Conservation (phyloP, 1,140 invertebrate species). For the Cephus cinctus region DNA sequence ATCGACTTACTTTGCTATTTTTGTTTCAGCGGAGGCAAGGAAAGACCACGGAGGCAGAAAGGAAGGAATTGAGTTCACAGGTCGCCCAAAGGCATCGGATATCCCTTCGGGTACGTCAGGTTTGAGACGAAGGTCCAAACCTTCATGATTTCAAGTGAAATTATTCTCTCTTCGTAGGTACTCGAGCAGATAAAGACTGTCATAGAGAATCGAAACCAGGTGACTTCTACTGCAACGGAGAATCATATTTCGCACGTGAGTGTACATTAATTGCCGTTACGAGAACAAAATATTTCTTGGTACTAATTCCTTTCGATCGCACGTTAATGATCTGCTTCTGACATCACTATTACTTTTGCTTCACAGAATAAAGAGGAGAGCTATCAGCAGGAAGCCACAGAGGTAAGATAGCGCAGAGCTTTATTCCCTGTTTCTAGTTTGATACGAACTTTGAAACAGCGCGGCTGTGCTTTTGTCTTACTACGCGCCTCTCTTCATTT, state of each 20-base stretch:
- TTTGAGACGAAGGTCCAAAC: too few relatives aligned
- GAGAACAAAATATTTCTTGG: background rate
- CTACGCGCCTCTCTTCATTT: background rate
- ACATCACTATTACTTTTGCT: conserved; percentile 27
- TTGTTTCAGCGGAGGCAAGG: conserved; percentile 43
- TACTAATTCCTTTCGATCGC: too few relatives aligned
- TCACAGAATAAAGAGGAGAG: conserved; percentile 32
- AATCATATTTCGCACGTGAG: conserved; percentile 37
- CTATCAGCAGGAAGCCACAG: conserved; percentile 47
- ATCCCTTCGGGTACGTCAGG: conserved; percentile 48
- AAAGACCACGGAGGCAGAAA: conserved; percentile 38
- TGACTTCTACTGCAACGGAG: conserved; percentile 30
- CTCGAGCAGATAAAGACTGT: conserved; percentile 54
- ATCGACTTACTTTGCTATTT: conserved; percentile 24
- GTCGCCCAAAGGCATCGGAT: conserved; percentile 42
- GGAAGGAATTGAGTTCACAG: conserved; percentile 40
- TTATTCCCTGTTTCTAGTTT: too few relatives aligned
- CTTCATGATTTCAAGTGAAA: too few relatives aligned
- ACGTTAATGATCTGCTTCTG: too few relatives aligned
- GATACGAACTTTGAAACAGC: too few relatives aligned
- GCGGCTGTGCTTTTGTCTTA: too few relatives aligned
- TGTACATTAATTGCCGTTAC: conserved; percentile 10
- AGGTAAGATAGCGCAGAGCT: conserved; percentile 44
- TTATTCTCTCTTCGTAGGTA: conserved; percentile 33
- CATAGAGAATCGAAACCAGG: conserved; percentile 52